A percentile compares a stretch with the other conserved stretches of the same genome.
phyloP scores from a whole-genome alignment of 2,888 invertebrate genomes.

The Drosophila fungiperda region DNA sequence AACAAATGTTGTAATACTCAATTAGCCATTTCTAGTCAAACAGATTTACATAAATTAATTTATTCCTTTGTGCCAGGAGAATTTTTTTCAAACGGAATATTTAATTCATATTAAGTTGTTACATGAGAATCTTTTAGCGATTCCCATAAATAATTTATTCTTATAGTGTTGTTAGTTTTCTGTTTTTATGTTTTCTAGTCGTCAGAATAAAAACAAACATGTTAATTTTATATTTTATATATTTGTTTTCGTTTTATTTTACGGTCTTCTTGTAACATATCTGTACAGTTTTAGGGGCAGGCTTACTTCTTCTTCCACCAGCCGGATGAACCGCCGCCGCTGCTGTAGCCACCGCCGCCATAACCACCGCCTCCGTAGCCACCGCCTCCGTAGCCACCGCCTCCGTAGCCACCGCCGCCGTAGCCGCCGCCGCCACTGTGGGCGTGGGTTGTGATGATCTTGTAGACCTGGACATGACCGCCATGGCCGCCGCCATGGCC shows the following conservation, averaged over 20 bases:
- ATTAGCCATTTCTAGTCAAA: background rate
- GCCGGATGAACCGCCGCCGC: conserved; percentile 47
- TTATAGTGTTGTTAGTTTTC: background rate
- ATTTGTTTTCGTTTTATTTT: conserved; percentile 22
- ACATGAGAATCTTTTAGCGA: background rate
- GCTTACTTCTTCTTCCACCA: conserved; percentile 76
- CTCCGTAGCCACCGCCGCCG: conserved; percentile 38
- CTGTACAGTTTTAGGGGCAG: conserved; percentile 6
- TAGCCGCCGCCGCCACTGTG: conserved; percentile 25
- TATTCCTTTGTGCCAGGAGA: background rate
- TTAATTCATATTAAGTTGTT: background rate
- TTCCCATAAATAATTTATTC: background rate
- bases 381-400: conserved; percentile 34
- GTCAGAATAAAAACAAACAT: conserved; percentile 27
- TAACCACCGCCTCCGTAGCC: conserved; percentile 4
- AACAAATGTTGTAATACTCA: background rate
- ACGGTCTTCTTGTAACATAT: conserved; percentile 12
- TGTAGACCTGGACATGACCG: conserved; percentile 51
- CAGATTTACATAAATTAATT: background rate
- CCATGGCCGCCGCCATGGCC: conserved; percentile 8
- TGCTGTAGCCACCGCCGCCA: conserved; percentile 3
- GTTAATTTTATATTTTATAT: conserved; percentile 11
- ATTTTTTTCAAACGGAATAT: background rate
- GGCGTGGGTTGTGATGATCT: conserved; percentile 33
- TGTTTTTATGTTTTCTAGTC: conserved; percentile 1